phyloP scores from a whole-genome alignment of 1,140 invertebrate species.

The Procambarus virginalis region DNA sequence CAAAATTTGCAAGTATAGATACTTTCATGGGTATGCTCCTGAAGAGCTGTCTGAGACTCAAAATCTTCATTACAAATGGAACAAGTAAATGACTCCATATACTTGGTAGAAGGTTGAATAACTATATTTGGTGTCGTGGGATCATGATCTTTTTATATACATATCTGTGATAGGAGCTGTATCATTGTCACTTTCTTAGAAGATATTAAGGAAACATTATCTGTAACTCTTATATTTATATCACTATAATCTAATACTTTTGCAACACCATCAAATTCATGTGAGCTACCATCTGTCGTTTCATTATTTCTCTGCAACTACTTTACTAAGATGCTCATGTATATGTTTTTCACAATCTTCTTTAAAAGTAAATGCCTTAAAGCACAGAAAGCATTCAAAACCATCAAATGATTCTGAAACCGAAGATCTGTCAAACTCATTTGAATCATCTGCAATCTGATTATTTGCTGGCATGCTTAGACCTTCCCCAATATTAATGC shows the following conservation, averaged over 20 bases:
- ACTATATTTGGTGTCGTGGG: neutral
- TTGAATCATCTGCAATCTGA: conserved; percentile 1
- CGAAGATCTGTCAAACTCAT: conserved; percentile 26
- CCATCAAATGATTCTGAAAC: neutral
- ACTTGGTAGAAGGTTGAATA: neutral
- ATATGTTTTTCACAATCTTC: conserved; percentile 53
- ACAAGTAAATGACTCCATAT: conserved; percentile 1
- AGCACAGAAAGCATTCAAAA: conserved; percentile 46
- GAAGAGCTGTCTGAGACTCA: conserved; percentile 9
- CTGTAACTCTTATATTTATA: neutral
- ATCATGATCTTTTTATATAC: neutral
- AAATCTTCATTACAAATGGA: conserved; percentile 50
- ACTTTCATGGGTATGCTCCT: conserved; percentile 32
- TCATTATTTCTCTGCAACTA: neutral
- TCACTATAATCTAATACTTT: neutral
- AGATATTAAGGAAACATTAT: neutral
- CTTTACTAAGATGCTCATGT: conserved; percentile 39
- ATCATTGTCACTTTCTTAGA: neutral
- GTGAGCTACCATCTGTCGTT: neutral
- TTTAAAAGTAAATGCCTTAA: conserved; percentile 34
- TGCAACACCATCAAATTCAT: neutral
- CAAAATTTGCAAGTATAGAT: conserved; percentile 40
- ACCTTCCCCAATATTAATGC: neutral
- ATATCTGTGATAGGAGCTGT: too few relatives aligned
- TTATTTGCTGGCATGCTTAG: neutral